These are phyloP conservation scores for Ancistrus triradiatus DNA, from an alignment of 2,113 vertebrate species.

Conservation along the genomic window DNA sequence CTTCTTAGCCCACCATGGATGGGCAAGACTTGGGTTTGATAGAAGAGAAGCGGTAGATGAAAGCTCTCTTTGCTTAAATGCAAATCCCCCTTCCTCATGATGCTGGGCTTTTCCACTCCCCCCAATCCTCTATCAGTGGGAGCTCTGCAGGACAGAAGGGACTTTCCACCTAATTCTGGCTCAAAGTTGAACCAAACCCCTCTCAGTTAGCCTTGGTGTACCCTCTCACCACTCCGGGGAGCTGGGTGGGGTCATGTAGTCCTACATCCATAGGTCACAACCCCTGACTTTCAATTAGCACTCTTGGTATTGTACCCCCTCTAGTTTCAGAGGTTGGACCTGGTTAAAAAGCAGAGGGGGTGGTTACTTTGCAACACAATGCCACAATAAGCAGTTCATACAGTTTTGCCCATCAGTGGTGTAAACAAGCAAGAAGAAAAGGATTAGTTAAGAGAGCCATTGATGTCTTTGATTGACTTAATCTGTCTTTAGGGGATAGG, in stretches of 20 bases:
- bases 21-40: neutral
- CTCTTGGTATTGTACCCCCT: slow-evolving; percentile 37
- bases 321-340: slow-evolving; percentile 38
- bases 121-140: slow-evolving; percentile 20
- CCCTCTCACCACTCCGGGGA: slow-evolving; percentile 23
- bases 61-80: slow-evolving; percentile 51
- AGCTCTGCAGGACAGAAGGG: slow-evolving; percentile 32
- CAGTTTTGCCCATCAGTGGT: slow-evolving; percentile 40
- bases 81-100: slow-evolving; percentile 44
- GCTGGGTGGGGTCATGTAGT: slow-evolving; percentile 28
- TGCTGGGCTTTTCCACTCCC: slow-evolving; percentile 39
- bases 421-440: slow-evolving; percentile 52
- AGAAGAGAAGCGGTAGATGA: slow-evolving; percentile 41
- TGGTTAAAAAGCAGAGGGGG: slow-evolving; percentile 37
- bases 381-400: slow-evolving; percentile 45
- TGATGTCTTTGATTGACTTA: slow-evolving; percentile 57
- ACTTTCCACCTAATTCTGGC: slow-evolving; percentile 31
- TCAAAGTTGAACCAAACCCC: slow-evolving; percentile 17
- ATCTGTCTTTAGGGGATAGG: slow-evolving; percentile 53
- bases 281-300: slow-evolving; percentile 56
- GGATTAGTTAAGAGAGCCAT: slow-evolving; percentile 52
- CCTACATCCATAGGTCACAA: slow-evolving; percentile 39
- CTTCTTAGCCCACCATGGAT: slow-evolving; percentile 15
- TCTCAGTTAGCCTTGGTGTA: neutral
- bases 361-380: slow-evolving; percentile 53